Conservation (phyloP, 2,113 vertebrate genomes). For the Phaethornis superciliosus region DNA sequence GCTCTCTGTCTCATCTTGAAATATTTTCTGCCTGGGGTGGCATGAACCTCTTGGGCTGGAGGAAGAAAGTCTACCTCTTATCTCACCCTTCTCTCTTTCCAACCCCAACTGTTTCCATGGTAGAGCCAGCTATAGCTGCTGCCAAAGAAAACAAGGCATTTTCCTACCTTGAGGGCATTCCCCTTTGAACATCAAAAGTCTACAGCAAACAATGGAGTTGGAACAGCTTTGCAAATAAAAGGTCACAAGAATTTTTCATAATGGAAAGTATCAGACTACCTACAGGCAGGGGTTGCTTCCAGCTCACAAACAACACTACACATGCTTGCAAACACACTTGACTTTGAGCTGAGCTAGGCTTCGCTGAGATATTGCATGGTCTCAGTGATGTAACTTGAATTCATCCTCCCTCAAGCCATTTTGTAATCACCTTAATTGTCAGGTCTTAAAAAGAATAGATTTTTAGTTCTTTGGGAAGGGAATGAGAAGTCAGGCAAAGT, state of each 20-base stretch:
- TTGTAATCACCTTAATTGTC: conserved; percentile 39
- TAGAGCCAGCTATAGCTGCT: background rate
- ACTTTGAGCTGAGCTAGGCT: background rate
- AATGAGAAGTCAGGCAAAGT: background rate
- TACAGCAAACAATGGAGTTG: conserved; percentile 59
- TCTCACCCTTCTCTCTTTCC: background rate
- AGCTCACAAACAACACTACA: background rate
- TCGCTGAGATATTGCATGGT: background rate
- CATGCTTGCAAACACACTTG: background rate
- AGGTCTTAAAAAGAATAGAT: background rate
- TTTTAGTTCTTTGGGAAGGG: conserved; percentile 8
- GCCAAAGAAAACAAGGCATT: conserved; percentile 67
- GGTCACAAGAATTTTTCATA: conserved; percentile 55
- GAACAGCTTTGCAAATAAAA: conserved; percentile 61
- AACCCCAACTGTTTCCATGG: conserved; percentile 7
- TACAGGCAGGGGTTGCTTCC: conserved; percentile 11
- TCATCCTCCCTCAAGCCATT: conserved; percentile 9
- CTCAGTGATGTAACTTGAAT: conserved; percentile 1
- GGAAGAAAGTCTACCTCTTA: conserved; percentile 14
- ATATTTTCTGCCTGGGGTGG: background rate
- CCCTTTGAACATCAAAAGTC: conserved; percentile 63
- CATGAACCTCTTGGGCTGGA: background rate
- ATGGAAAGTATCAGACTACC: conserved; percentile 47
- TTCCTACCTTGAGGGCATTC: conserved; percentile 69
- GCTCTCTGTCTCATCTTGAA: background rate